Conservation (phyloP, 92 coral and sea anemone species). For the Paramuricea clavata region DNA sequence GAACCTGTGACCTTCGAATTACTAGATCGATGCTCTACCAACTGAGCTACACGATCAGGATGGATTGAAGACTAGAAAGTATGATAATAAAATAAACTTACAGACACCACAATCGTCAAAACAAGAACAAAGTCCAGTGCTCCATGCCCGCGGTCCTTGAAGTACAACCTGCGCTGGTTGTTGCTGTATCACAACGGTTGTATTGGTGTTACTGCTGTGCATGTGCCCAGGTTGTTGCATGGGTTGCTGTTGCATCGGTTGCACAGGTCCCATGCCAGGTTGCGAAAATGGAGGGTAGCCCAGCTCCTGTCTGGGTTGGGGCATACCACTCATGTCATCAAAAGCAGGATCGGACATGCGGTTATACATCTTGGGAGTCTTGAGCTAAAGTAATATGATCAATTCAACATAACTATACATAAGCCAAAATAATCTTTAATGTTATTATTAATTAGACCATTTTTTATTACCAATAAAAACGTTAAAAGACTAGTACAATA, state of each 20-base stretch:
- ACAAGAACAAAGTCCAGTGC: conserved; percentile 25
- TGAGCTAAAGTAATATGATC: background rate
- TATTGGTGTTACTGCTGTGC: conserved; percentile 11
- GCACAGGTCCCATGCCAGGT: conserved; percentile 11
- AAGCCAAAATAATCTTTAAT: background rate
- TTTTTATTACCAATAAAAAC: too few relatives aligned
- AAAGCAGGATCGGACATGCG: conserved; percentile 10
- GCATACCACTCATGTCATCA: background rate
- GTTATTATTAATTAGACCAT: background rate
- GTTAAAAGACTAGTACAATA: too few relatives aligned
- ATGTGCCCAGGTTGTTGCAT: background rate
- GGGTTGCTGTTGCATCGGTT: conserved; percentile 22
- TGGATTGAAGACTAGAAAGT: too few relatives aligned
- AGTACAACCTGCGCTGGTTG: background rate
- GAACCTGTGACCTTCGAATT: too few relatives aligned
- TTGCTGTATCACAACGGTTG: conserved; percentile 21
- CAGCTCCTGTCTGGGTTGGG: background rate
- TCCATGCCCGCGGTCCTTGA: conserved; percentile 21
- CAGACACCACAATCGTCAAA: conserved; percentile 47
- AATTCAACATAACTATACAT: too few relatives aligned
- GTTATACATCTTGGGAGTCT: conserved; percentile 15
- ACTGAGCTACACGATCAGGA: too few relatives aligned
- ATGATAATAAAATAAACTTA: conserved; percentile 29
- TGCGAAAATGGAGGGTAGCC: background rate
- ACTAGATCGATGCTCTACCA: too few relatives aligned